Percentiles rank a stretch among this genome's conserved stretches.
phyloP scores from a whole-genome alignment of 2,888 invertebrate genomes.

The Nycteola revayana region DNA sequence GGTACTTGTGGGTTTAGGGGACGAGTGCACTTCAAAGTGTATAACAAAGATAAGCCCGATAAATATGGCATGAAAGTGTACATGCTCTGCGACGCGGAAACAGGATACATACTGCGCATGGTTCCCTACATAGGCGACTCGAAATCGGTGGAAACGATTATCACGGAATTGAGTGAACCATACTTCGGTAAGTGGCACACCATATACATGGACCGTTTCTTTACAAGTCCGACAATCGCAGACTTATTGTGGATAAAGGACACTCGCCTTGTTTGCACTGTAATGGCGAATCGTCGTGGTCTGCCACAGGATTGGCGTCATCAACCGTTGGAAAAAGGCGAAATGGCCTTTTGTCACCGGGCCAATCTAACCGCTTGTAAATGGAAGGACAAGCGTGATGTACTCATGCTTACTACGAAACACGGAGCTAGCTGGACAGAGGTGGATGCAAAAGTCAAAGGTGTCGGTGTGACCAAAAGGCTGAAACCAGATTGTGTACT shows the following conservation, averaged over 20 bases:
- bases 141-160: too few relatives aligned
- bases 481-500: too few relatives aligned
- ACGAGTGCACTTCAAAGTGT: too few relatives aligned
- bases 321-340: conserved; percentile 7
- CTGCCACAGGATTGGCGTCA: conserved; percentile 18
- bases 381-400: conserved; percentile 18
- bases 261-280: conserved; percentile 19
- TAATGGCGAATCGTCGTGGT: conserved; percentile 17
- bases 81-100: conserved; percentile 15
- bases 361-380: conserved; percentile 14
- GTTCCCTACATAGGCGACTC: too few relatives aligned
- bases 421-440: conserved; percentile 15
- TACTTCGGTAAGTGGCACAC: conserved; percentile 7
- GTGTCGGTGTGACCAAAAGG: too few relatives aligned
- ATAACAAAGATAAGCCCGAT: conserved; percentile 20
- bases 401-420: conserved; percentile 12
- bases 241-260: too few relatives aligned
- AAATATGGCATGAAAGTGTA: conserved; percentile 20
- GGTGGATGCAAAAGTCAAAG: too few relatives aligned
- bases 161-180: too few relatives aligned
- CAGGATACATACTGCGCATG: conserved; percentile 15
- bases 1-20: too few relatives aligned
- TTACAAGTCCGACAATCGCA: too few relatives aligned
- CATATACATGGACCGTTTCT: too few relatives aligned
- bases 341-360: too few relatives aligned